phyloP scores from a whole-genome alignment of 2,797 vertebrate species.

The Myoxocephalus aenaeus region DNA sequence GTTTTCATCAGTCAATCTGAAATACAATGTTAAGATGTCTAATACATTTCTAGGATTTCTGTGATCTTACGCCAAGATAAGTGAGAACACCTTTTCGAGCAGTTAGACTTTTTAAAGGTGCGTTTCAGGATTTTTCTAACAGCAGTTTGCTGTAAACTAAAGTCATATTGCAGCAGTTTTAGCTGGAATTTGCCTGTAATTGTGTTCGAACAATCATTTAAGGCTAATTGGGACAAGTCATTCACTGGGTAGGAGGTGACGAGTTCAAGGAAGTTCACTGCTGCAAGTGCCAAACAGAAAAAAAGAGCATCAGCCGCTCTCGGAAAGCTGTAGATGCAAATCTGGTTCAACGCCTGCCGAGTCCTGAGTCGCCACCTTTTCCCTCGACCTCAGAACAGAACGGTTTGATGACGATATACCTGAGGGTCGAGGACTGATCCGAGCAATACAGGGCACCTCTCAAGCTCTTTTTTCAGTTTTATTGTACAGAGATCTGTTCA shows the following conservation, averaged over 20 bases:
- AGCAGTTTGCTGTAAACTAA: conserved; percentile 9
- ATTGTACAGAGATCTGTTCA: conserved; percentile 29
- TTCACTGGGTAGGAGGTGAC: not conserved
- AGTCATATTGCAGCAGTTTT: not conserved
- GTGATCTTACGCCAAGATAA: not conserved
- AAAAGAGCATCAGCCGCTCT: not conserved
- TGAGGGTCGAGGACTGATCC: conserved; percentile 40
- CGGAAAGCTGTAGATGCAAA: conserved; percentile 24
- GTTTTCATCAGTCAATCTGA: conserved; percentile 3
- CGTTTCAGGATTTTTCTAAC: conserved; percentile 3
- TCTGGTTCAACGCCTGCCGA: conserved; percentile 20
- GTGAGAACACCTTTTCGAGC: not conserved
- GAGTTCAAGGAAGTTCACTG: conserved; percentile 8
- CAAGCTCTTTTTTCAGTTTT: conserved; percentile 24
- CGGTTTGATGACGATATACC: not conserved
- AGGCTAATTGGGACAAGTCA: conserved; percentile 25
- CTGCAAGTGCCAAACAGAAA: conserved; percentile 55
- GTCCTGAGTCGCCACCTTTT: conserved; percentile 18
- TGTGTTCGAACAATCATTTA: conserved; percentile 71
- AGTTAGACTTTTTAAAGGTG: conserved; percentile 8
- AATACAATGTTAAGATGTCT: conserved; percentile 8
- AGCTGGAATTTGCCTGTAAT: conserved; percentile 28
- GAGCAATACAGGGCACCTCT: conserved; percentile 62
- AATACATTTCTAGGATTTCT: conserved; percentile 15
- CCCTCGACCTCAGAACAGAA: conserved; percentile 10